Evolutionary conservation across 2,888 invertebrate genomes (phyloP), one percentile per base, ranked within the genome.

Genomic region (Ophion obscuratus): DNA sequence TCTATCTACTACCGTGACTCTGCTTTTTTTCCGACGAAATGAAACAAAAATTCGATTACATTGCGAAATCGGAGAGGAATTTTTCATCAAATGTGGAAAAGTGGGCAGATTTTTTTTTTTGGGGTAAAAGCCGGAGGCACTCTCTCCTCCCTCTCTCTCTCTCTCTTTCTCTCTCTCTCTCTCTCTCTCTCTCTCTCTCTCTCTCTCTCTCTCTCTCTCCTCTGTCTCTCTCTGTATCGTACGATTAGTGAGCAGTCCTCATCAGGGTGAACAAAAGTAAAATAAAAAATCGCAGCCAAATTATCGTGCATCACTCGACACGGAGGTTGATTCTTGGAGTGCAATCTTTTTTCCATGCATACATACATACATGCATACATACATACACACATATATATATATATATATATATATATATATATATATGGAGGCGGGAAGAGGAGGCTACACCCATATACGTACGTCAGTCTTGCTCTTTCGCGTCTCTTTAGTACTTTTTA

Each of bases 281-380:
- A 86, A 87, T 1, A 24, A 85, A 87, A 89, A 89, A 89, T 90
- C 87, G 77, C 86, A 86, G 88, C 88, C 81, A 92, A 93, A 93
- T 93, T 91, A 93, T 93, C 93, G 91, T 92, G 92, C 92, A 93
- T 93, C 92, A 92, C 90, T 89, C 81, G 83, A 84, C 83, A 78
- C 84, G 86, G 81, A 68, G 81, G 68, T 61, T 81, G 81, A n/a
- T 64, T 84, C 84, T 80, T 59, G 74, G 17, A 40, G 88, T 83
- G 87, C 83, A 87, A 79, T 40, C 70, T 57, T 76, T 70, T 70
- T 74, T 71, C 5, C 53, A 17, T 17, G 17, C 5, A 53, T 14
- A 53, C 53, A 17, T 2, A 53, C 17, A 14, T 17, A 5, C 53
- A 17, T 3, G 4, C 9, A 47, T 47, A 14, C 4, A 47, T 14